A percentile compares a stretch with the other conserved stretches of the same genome.
Evolutionary conservation across 2,888 invertebrate genomes (phyloP).

Genomic region (Chelonus formosanus): DNA sequence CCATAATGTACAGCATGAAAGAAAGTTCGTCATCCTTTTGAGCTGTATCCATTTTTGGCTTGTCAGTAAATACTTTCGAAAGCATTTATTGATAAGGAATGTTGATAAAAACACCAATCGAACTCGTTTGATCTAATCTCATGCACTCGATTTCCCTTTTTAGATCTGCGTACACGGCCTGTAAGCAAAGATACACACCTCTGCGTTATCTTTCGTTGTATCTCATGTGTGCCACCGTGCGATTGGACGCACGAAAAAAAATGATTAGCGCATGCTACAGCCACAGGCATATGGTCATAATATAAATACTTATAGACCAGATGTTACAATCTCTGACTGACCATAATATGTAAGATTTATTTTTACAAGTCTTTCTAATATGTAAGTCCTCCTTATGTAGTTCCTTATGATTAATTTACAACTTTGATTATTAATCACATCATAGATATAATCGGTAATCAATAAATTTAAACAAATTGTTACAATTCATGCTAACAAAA

Average conservation of each 20-base stretch:
- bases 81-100: constrained; percentile 19
- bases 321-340: constrained; percentile 8
- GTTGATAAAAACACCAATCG: constrained; percentile 19
- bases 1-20: background rate
- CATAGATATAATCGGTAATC: background rate
- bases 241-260: background rate
- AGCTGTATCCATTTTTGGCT: constrained; percentile 7
- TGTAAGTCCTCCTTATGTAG: background rate
- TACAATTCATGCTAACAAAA: too few relatives aligned
- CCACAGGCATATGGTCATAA: constrained; percentile 16
- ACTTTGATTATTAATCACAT: background rate
- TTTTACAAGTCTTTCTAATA: constrained; percentile 5
- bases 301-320: constrained; percentile 11
- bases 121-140: constrained; percentile 16
- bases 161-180: constrained; percentile 11
- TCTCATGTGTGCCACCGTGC: constrained; percentile 10
- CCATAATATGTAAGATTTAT: constrained; percentile 6
- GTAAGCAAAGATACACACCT: constrained; percentile 12
- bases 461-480: too few relatives aligned
- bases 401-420: background rate
- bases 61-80: constrained; percentile 18
- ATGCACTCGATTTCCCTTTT: constrained; percentile 25
- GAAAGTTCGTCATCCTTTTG: constrained; percentile 15
- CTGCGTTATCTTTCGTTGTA: constrained; percentile 18
- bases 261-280: constrained; percentile 4